Base-by-base conservation (phyloP, 2,113 vertebrate genomes). In the Willisornis vidua region DNA sequence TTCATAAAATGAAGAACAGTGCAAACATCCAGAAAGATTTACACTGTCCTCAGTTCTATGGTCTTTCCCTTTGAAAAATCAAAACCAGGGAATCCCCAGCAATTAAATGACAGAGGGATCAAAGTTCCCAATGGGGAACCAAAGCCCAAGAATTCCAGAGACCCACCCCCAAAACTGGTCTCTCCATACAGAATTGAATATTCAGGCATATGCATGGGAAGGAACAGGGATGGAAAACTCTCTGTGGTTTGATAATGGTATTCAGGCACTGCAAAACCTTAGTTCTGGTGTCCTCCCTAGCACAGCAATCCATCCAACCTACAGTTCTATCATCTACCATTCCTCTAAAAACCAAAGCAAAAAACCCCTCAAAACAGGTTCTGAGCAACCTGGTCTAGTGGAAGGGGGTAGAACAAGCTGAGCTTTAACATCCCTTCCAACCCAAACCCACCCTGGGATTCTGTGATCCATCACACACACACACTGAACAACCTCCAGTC, bases 161-260 rank as follows among this genome's bases (percentile, higher is more conserved):
- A 68, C 2, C 24, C 1, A 0, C 19, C 14, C 35, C 52, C 26
- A 51, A 62, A 72, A 39, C 19, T 0, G 0, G 4, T 20, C n/a
- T 41, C 24, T 41, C 51, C 16, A 19, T 1, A 19, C 0, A 1
- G 61, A 73, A 71, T 46, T 43, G 48, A 63, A 61, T 71, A 23
- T 31, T 63, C 23, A 48, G 3, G 9, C 1, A 19, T 1, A 62
- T 39, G 14, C 33, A 24, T 2, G 5, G 70, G 49, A 59, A 87
- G 35, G 35, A 70, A 33, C 0, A 45, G 6, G 13, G 19, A 52
- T 70, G 41, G 52, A 61, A 63, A 87, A 41, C 1, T 1, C 23
- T 58, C 57, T 16, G 6, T 20, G 20, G 41, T 41, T 66, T 46
- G 48, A 23, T 41, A 79, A 76, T 0, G 0, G 20, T 16, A 45